A percentile compares a stretch with the other conserved stretches of the same genome.
phyloP scores from a whole-genome alignment of 2,113 vertebrate species.

The Thryonomys swinderianus region DNA sequence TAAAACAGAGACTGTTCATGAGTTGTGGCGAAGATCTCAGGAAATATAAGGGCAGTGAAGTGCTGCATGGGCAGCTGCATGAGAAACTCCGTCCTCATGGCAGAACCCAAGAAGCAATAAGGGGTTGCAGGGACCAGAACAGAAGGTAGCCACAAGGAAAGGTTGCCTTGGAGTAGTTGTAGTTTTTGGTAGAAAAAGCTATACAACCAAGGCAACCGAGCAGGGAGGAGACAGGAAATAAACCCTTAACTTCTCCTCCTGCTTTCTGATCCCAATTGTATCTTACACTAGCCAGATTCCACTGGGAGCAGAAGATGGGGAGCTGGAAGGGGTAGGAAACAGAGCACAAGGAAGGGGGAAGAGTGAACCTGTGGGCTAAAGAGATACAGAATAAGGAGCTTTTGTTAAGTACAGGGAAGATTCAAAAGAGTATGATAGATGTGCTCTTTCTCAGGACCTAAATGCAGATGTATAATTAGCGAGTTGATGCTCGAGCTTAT shows the following conservation, averaged over 20 bases:
- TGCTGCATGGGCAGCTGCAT: neutral
- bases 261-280: neutral
- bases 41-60: neutral
- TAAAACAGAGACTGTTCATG: neutral
- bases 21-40: neutral
- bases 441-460: neutral
- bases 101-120: neutral
- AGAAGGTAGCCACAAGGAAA: neutral
- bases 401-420: neutral
- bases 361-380: neutral
- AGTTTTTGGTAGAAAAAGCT: neutral
- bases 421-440: neutral
- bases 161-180: neutral
- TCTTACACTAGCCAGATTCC: neutral
- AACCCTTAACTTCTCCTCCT: neutral
- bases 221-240: neutral
- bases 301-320: neutral
- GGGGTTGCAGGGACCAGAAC: fast-evolving
- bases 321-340: neutral
- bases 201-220: neutral
- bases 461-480: neutral
- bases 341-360: neutral
- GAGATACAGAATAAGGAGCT: neutral
- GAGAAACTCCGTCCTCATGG: neutral
- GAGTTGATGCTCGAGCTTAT: neutral